A percentile compares a stretch with the other conserved stretches of the same genome.
phyloP scores from a whole-genome alignment of 1,140 invertebrate genomes.

The Luehdorfia chinensis region DNA sequence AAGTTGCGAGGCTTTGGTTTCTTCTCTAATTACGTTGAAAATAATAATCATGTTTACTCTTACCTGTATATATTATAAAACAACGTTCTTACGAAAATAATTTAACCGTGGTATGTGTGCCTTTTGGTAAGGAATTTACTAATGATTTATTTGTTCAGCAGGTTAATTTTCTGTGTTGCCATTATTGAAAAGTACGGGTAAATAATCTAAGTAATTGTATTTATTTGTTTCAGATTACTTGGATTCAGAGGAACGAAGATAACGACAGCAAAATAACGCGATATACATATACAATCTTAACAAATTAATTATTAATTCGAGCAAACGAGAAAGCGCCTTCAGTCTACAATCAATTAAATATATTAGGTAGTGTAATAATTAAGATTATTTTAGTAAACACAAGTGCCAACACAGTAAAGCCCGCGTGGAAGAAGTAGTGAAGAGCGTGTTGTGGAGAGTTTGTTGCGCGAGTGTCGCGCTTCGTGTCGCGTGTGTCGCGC shows the following conservation, averaged over 20 bases:
- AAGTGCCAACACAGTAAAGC: conserved; percentile 42
- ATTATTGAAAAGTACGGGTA: too few relatives aligned
- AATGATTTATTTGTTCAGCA: too few relatives aligned
- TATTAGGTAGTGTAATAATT: conserved; percentile 34
- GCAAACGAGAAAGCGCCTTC: conserved; percentile 61
- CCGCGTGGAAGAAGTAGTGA: too few relatives aligned
- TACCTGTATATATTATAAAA: too few relatives aligned
- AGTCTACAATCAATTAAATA: conserved; percentile 52
- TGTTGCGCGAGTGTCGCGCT: conserved; percentile 10
- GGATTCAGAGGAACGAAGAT: conserved; percentile 19
- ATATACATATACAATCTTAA: conserved; percentile 21
- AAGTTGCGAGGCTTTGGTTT: conserved; percentile 26
- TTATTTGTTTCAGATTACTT: conserved; percentile 52
- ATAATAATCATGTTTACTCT: conserved; percentile 33
- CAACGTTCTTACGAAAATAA: too few relatives aligned
- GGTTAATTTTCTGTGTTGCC: too few relatives aligned
- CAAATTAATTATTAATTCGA: conserved; percentile 27
- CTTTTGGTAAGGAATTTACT: too few relatives aligned
- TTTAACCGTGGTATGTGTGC: too few relatives aligned
- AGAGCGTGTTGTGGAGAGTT: background rate
- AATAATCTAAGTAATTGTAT: conserved; percentile 26
- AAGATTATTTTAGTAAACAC: conserved; percentile 31
- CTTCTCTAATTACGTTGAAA: conserved; percentile 35
- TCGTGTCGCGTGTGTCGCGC: too few relatives aligned
- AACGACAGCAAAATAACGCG: conserved; percentile 14